These are phyloP conservation scores for Zeugodacus cucurbitae DNA, from an alignment of 1,140 invertebrate genomes.

Conservation along the genomic window DNA sequence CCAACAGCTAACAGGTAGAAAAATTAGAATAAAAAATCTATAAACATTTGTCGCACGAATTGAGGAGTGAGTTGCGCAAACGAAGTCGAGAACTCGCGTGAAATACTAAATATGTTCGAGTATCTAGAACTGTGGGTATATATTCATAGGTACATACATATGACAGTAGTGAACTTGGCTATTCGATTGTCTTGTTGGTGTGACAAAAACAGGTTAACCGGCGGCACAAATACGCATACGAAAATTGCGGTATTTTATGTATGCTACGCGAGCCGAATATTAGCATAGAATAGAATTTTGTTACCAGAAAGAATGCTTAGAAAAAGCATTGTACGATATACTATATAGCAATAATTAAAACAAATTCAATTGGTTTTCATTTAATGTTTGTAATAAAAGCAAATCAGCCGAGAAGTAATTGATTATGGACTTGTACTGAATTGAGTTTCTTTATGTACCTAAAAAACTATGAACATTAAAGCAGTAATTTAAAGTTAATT, in stretches of 20 bases:
- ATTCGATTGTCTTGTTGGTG: background rate
- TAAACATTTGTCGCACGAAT: background rate
- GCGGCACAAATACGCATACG: background rate
- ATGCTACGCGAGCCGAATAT: background rate
- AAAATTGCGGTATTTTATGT: constrained; percentile 26
- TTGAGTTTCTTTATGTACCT: too few relatives aligned
- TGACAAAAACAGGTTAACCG: constrained; percentile 26
- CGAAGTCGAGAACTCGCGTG: background rate
- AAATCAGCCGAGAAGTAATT: background rate
- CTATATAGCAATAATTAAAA: background rate
- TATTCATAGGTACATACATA: background rate
- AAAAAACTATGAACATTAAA: too few relatives aligned
- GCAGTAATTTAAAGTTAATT: too few relatives aligned
- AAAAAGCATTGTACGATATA: background rate
- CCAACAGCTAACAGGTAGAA: background rate
- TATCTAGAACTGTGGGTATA: background rate
- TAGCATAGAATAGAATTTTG: background rate
- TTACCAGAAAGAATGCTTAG: background rate
- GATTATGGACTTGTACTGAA: background rate
- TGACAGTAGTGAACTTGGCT: background rate
- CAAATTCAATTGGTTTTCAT: background rate
- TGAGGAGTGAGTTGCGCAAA: background rate
- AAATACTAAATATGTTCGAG: background rate
- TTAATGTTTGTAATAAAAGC: background rate
- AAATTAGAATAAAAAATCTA: background rate